phyloP scores from a whole-genome alignment of 1,140 invertebrate species.

The Catajapyx aquilonaris region DNA sequence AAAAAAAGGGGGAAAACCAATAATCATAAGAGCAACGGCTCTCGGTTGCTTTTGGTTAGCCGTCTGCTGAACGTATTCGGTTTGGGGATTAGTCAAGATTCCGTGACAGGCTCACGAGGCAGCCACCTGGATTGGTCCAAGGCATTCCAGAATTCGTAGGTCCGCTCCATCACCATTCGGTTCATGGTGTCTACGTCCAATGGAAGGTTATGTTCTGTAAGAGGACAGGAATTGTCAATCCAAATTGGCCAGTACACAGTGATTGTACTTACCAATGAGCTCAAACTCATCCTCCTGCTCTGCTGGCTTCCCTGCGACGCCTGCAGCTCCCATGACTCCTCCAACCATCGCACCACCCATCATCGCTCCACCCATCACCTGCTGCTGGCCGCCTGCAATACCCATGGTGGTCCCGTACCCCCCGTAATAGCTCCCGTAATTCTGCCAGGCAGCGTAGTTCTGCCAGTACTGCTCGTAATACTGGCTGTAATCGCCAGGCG shows the following conservation, averaged over 20 bases:
- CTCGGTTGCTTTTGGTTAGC: no score
- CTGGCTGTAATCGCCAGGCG: constrained; percentile 13
- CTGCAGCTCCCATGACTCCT: constrained; percentile 12
- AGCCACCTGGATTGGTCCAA: constrained; percentile 58
- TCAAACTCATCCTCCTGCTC: constrained; percentile 32
- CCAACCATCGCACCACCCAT: constrained; percentile 16
- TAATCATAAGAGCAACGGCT: no score
- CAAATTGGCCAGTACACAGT: no score
- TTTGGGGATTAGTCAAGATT: no score
- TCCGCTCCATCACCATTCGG: constrained; percentile 44
- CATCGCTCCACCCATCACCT: constrained; percentile 13
- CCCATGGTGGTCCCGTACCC: constrained; percentile 19
- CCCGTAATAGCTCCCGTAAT: constrained; percentile 17
- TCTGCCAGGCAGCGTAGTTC: constrained; percentile 36
- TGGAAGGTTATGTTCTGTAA: constrained; percentile 45
- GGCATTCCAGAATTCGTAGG: constrained; percentile 55
- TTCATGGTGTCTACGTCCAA: constrained; percentile 52
- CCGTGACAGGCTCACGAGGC: constrained; percentile 24
- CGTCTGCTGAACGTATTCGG: no score
- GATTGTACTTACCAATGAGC: constrained; percentile 33
- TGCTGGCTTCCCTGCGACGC: constrained; percentile 9
- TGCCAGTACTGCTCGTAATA: constrained; percentile 30
- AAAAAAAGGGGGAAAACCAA: no score
- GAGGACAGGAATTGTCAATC: no score
- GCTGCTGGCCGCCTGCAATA: constrained; percentile 21